A percentile compares a stretch with the other conserved stretches of the same genome.
These are phyloP conservation scores for Polyommatus iphigenia DNA, from an alignment of 2,888 invertebrate genomes.

Conservation along the genomic window DNA sequence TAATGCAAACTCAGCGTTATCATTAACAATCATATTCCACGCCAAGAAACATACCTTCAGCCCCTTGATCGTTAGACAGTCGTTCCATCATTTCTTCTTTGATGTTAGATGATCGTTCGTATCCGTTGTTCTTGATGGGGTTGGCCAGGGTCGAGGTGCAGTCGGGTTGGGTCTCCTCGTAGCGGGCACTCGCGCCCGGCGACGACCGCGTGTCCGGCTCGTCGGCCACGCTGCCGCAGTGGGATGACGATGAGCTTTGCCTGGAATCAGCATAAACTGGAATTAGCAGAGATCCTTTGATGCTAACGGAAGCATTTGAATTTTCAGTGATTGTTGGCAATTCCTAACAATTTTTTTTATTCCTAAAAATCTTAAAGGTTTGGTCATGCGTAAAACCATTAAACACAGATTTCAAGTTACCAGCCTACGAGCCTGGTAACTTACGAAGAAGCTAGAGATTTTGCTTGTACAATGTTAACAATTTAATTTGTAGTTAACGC, in stretches of 20 bases:
- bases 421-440: too few relatives aligned
- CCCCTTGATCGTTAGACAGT: constrained; percentile 74
- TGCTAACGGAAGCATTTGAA: neutral
- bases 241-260: constrained; percentile 77
- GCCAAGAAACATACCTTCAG: constrained; percentile 62
- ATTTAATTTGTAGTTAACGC: too few relatives aligned
- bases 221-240: constrained; percentile 73
- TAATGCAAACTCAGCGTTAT: neutral
- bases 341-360: neutral
- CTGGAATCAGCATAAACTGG: constrained; percentile 49
- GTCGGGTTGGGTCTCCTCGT: constrained; percentile 70
- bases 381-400: too few relatives aligned
- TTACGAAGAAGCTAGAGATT: neutral
- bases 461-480: neutral
- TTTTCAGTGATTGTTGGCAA: neutral
- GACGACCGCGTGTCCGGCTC: constrained; percentile 77
- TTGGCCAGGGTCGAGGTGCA: constrained; percentile 73
- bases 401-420: too few relatives aligned
- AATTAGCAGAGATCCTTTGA: constrained; percentile 33
- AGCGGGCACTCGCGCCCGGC: constrained; percentile 72
- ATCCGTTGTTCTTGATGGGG: constrained; percentile 77
- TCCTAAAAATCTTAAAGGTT: neutral
- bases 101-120: constrained; percentile 69
- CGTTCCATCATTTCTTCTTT: constrained; percentile 74
- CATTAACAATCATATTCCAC: neutral